phyloP scores from a whole-genome alignment of 2,888 invertebrate genomes.

The Philopedon plagiatum region DNA sequence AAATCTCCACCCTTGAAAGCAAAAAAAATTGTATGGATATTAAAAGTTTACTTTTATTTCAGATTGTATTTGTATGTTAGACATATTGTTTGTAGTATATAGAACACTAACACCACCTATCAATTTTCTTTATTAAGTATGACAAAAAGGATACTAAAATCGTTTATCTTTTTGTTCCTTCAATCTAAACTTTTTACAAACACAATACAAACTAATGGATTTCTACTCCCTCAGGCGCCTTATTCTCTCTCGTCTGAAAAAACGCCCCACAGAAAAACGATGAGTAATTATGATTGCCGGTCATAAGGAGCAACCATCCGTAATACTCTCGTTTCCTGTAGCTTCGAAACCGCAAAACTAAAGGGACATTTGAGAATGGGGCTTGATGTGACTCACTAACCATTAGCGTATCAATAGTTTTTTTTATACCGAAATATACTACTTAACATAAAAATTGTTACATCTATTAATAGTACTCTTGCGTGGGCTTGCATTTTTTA shows the following conservation, averaged over 20 bases:
- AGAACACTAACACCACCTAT: background rate
- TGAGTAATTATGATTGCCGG: constrained; percentile 49
- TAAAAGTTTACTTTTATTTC: no score
- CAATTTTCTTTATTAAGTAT: background rate
- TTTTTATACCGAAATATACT: no score
- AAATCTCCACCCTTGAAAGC: no score
- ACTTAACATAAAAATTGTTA: no score
- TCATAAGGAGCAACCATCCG: constrained; percentile 46
- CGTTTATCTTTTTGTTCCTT: constrained; percentile 18
- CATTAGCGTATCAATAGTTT: constrained; percentile 24
- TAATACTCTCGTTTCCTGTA: constrained; percentile 33
- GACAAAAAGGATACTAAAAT: constrained; percentile 13
- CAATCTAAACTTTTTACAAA: constrained; percentile 29
- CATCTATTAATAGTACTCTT: no score
- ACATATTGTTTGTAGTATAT: no score
- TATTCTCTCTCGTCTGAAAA: constrained; percentile 24
- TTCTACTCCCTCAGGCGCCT: constrained; percentile 37
- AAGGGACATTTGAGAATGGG: constrained; percentile 33
- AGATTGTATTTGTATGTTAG: no score
- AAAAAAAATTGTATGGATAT: no score
- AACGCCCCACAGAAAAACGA: constrained; percentile 42
- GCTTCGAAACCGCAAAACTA: constrained; percentile 38
- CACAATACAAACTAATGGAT: constrained; percentile 44
- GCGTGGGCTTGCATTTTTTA: no score
- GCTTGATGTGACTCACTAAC: constrained; percentile 37